Percentiles rank a stretch among this genome's conserved stretches.
Conservation (phyloP, 2,888 invertebrate species). For the Scelioninae gen. 2 region DNA sequence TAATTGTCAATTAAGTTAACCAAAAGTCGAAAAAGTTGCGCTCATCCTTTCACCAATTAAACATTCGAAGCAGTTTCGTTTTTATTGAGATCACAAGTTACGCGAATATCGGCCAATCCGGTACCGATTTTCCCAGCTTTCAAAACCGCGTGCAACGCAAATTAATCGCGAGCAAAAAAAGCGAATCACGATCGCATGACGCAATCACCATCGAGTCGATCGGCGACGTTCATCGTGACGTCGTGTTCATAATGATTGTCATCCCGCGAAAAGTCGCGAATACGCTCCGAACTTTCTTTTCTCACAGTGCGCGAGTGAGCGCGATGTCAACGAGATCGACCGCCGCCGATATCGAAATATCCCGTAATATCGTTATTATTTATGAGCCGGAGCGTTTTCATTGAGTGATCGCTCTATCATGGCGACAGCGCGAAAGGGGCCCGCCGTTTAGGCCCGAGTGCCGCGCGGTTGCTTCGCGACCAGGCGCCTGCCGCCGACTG, state of each 20-base stretch:
- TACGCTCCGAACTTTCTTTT: conserved; percentile 47
- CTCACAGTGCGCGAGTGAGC: conserved; percentile 42
- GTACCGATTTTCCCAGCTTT: conserved; percentile 53
- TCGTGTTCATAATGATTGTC: conserved; percentile 51
- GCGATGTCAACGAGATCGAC: conserved; percentile 54
- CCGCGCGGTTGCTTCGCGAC: no score
- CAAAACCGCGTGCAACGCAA: conserved; percentile 47
- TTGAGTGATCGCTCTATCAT: conserved; percentile 59
- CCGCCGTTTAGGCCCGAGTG: no score
- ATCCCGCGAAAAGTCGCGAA: conserved; percentile 46
- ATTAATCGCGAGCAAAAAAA: conserved; percentile 49
- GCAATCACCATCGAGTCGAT: conserved; percentile 33
- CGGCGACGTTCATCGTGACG: conserved; percentile 47
- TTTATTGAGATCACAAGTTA: conserved; percentile 7
- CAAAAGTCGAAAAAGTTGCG: conserved; percentile 38
- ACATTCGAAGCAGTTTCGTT: conserved; percentile 9
- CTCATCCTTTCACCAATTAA: conserved; percentile 52
- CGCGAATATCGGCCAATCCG: conserved; percentile 12
- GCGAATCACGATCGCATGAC: conserved; percentile 52
- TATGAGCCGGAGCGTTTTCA: conserved; percentile 38
- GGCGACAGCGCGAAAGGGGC: conserved; percentile 34
- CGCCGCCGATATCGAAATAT: conserved; percentile 41
- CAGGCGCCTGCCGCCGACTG: conserved; percentile 8
- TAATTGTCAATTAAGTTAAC: conserved; percentile 40
- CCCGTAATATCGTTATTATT: conserved; percentile 44